Evolutionary conservation across 1,140 invertebrate species (phyloP).

Genomic region (Nomia melanderi): DNA sequence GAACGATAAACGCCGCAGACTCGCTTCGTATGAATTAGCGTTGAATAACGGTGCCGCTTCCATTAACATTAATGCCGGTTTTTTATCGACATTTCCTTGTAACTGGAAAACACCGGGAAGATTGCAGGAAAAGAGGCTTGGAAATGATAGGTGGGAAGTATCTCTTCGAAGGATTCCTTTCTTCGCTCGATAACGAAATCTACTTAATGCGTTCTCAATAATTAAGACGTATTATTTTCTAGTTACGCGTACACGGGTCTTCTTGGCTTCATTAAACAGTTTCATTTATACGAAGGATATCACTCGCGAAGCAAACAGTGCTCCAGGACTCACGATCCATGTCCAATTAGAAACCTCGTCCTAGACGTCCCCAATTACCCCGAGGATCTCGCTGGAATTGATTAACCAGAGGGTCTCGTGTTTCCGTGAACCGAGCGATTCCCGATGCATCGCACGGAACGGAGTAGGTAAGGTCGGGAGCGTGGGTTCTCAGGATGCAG

Average conservation of each 20-base stretch:
- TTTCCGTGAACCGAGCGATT: slow-evolving; percentile 19
- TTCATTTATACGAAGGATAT: neutral
- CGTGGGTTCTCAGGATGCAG: slow-evolving; percentile 23
- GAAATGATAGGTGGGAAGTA: too few relatives aligned
- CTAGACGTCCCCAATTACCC: neutral
- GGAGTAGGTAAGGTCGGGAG: slow-evolving; percentile 7
- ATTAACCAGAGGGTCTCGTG: neutral
- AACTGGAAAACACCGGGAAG: slow-evolving; percentile 8
- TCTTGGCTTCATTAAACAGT: too few relatives aligned
- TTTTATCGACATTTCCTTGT: neutral
- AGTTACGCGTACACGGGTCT: too few relatives aligned
- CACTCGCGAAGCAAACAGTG: neutral
- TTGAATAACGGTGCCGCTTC: slow-evolving; percentile 7
- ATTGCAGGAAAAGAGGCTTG: too few relatives aligned
- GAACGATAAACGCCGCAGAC: neutral
- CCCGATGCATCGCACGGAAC: slow-evolving; percentile 1
- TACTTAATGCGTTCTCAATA: too few relatives aligned
- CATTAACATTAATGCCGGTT: slow-evolving; percentile 14
- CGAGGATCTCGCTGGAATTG: neutral
- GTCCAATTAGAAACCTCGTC: neutral
- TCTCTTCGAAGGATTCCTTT: too few relatives aligned
- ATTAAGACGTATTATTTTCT: too few relatives aligned
- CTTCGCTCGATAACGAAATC: too few relatives aligned
- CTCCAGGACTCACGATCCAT: neutral
- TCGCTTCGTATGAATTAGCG: neutral